Base-by-base conservation (phyloP, 2,113 vertebrate genomes). In the Nicator chloris region DNA sequence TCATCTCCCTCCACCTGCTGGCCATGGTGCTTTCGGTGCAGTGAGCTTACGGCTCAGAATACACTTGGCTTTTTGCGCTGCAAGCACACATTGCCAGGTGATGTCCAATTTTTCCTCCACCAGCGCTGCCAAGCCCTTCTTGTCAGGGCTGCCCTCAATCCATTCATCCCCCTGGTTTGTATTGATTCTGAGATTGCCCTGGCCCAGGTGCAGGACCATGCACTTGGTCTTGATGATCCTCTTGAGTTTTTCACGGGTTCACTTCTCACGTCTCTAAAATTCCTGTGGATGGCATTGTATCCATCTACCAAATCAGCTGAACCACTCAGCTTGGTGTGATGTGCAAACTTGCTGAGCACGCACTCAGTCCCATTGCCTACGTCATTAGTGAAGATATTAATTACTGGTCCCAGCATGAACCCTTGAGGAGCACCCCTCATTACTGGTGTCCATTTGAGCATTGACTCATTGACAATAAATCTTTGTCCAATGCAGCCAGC, bases 1-100 rank as follows among this genome's bases (percentile, higher is more conserved):
- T 44, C 20, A 11, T 14, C 12, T 91, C 23, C 26, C 15, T 66
- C 0, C 0, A 39, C 21, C 6, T 65, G 11, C 40, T 60, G 33
- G 6, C 21, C 35, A 18, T 0, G 0, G 20, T 71, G 45, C 40
- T 72, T 82, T 72, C 57, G 19, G 9, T n/a, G n/a, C n/a, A n/a
- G n/a, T n/a, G n/a, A n/a, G n/a, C n/a, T n/a, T 56, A 33, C 28
- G 64, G 42, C 15, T 31, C 4, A 35, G 47, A 30, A 35, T 77
- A 20, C 4, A 1, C 5, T 6, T 86, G 44, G 13, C 10, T 78
- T 78, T 82, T 31, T 72, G 39, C 20, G 23, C 61, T 64, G 31
- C 28, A 35, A 21, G 12, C 3, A 3, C 7, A 3, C 10, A 17
- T 51, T 77, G 14, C 12, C 19, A 12, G 22, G 12, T 78, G 42